A percentile compares a stretch with the other conserved stretches of the same genome.
phyloP scores from a whole-genome alignment of 2,797 vertebrate genomes.

The Parambassis ranga region DNA sequence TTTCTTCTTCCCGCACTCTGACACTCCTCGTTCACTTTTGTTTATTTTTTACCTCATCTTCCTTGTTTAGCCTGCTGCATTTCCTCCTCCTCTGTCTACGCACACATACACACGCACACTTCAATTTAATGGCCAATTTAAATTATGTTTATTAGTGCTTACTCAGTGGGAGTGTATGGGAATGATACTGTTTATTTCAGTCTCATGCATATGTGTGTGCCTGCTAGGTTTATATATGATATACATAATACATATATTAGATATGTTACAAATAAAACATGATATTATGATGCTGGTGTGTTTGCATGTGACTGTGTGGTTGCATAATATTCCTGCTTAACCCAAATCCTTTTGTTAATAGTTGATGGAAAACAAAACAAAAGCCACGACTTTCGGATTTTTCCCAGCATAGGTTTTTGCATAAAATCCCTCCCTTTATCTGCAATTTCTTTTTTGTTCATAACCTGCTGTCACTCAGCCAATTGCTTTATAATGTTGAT shows the following conservation, averaged over 20 bases:
- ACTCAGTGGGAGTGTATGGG: slow-evolving; percentile 34
- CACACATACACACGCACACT: not conserved
- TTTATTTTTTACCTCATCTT: slow-evolving; percentile 26
- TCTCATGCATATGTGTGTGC: not conserved
- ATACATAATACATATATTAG: too few relatives aligned
- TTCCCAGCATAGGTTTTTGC: not conserved
- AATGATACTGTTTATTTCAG: slow-evolving; percentile 32
- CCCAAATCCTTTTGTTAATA: not conserved
- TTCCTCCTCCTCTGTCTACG: not conserved
- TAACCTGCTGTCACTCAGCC: slow-evolving; percentile 25
- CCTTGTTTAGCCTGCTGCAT: slow-evolving; percentile 13
- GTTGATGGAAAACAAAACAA: slow-evolving; percentile 8
- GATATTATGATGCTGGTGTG: not conserved
- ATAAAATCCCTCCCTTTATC: not conserved
- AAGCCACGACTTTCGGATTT: not conserved
- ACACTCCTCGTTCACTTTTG: slow-evolving; percentile 1
- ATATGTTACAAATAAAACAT: too few relatives aligned
- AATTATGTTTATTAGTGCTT: slow-evolving; percentile 58
- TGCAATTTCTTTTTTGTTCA: slow-evolving; percentile 7
- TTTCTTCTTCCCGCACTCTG: slow-evolving; percentile 1
- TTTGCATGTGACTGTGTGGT: not conserved
- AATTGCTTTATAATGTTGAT: not conserved
- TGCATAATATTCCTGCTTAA: not conserved
- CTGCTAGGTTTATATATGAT: not conserved
- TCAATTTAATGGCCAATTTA: slow-evolving; percentile 59